phyloP scores from a whole-genome alignment of 2,888 invertebrate genomes.

The Neoascia interrupta region DNA sequence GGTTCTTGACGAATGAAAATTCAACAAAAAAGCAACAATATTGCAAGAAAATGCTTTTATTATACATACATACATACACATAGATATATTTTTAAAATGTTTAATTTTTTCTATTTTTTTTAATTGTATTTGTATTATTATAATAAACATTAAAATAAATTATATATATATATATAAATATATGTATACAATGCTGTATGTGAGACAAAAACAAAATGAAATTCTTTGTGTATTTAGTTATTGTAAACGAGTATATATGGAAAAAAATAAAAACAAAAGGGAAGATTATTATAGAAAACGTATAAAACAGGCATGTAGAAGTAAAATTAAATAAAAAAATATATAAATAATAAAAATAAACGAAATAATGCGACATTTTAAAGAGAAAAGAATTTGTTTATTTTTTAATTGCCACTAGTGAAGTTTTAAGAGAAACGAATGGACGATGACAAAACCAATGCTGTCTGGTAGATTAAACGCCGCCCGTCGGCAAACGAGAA shows the following conservation, averaged over 20 bases:
- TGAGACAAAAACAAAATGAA: constrained; percentile 54
- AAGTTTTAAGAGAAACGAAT: neutral
- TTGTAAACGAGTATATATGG: constrained; percentile 5
- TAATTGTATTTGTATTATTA: constrained; percentile 62
- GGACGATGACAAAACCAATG: neutral
- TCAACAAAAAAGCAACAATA: constrained; percentile 37
- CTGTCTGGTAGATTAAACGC: no score
- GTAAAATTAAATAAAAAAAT: constrained; percentile 13
- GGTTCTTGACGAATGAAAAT: constrained; percentile 29
- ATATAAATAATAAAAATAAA: constrained; percentile 37
- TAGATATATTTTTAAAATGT: constrained; percentile 68
- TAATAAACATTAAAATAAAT: constrained; percentile 57
- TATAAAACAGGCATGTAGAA: constrained; percentile 47
- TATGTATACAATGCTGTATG: constrained; percentile 65
- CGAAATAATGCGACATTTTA: constrained; percentile 54
- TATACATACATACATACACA: constrained; percentile 44
- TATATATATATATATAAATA: constrained; percentile 47
- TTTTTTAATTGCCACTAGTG: no score
- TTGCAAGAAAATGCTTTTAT: constrained; percentile 59
- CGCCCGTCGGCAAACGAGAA: no score
- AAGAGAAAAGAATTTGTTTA: constrained; percentile 1
- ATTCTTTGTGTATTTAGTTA: constrained; percentile 62
- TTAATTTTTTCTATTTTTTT: constrained; percentile 60
- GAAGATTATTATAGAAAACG: constrained; percentile 19
- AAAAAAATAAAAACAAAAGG: constrained; percentile 34